Base-by-base conservation (phyloP, 1,140 invertebrate genomes). In the Steinernema feltiae region DNA sequence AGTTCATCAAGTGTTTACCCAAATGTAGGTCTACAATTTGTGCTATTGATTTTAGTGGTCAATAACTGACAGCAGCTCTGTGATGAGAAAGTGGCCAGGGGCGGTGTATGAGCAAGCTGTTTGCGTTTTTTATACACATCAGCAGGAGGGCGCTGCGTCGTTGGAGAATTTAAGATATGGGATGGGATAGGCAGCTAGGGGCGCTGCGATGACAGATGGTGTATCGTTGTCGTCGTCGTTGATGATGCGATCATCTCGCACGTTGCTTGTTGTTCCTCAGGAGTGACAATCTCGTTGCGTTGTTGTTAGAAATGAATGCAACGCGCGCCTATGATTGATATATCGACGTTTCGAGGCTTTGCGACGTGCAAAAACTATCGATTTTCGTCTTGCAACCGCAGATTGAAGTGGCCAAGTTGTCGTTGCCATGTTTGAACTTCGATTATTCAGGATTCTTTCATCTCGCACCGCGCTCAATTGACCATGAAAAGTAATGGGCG, bases 11-110 rank as follows among this genome's bases (percentile, higher is more conserved):
- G 24, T 7, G 53, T 63, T 21, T 63, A 3, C 53, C 53, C 15
- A 63, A 63, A 63, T 63, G 53, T 63, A 63, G 24, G 53, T n/a
- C n/a, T n/a, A n/a, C n/a, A n/a, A n/a, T n/a, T 63, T 63, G 15
- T n/a, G 7, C 24, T n/a, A 3, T 21, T 27, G 15, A 63, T 17
- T 15, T 7, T 63, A 27, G 3, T n/a, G 15, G 7, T 63, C 24
- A 46, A 46, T 46, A 46, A 7, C 7, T 7, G 35, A 18, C 7
- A 18, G 35, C 7, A 18, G 7, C 18, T 41, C 7, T 41, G 7
- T 41, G 35, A 41, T 41, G 18, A 7, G 35, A 7, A 41, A 41
- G 35, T 41, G 35, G 18, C 35, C 7, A 41, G 35, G 35, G 35
- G 35, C 35, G 35, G 7, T 41, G n/a, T n/a, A n/a, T n/a, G n/a